A percentile compares a stretch with the other conserved stretches of the same genome.
Conservation (phyloP, 2,888 invertebrate genomes). For the Philhelius pedissequus region DNA sequence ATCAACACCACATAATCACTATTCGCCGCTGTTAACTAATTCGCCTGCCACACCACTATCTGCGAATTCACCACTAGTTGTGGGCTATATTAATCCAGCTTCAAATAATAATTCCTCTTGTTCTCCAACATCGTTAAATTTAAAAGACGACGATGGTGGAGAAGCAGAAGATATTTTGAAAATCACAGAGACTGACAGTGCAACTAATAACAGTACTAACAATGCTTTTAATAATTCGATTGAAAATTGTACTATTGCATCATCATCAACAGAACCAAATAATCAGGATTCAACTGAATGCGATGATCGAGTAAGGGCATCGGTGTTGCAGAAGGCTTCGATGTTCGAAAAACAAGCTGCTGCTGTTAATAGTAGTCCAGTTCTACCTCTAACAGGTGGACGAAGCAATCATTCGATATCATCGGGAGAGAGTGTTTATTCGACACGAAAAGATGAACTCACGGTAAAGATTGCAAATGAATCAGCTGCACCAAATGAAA, state of each 20-base stretch:
- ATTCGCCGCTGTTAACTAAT: slow-evolving; percentile 77
- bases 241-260: slow-evolving; percentile 32
- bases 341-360: slow-evolving; percentile 79
- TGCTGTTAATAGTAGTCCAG: slow-evolving; percentile 71
- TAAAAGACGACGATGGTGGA: slow-evolving; percentile 46
- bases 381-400: slow-evolving; percentile 62
- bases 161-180: slow-evolving; percentile 72
- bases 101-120: slow-evolving; percentile 60
- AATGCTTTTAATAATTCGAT: slow-evolving; percentile 48
- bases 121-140: slow-evolving; percentile 58
- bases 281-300: slow-evolving; percentile 70
- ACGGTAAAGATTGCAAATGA: slow-evolving; percentile 54
- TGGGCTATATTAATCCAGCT: slow-evolving; percentile 63
- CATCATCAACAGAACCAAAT: slow-evolving; percentile 28
- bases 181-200: slow-evolving; percentile 75
- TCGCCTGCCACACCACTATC: slow-evolving; percentile 72
- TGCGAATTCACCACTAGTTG: slow-evolving; percentile 45
- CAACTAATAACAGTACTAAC: slow-evolving; percentile 55
- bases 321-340: slow-evolving; percentile 78
- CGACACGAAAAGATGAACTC: slow-evolving; percentile 70
- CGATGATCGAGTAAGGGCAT: slow-evolving; percentile 77
- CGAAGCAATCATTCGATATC: slow-evolving; percentile 66
- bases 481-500: slow-evolving; percentile 62
- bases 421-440: slow-evolving; percentile 66
- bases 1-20: slow-evolving; percentile 78